Base-by-base conservation (phyloP, 2,113 vertebrate genomes). In the Campylomormyrus tamandua region DNA sequence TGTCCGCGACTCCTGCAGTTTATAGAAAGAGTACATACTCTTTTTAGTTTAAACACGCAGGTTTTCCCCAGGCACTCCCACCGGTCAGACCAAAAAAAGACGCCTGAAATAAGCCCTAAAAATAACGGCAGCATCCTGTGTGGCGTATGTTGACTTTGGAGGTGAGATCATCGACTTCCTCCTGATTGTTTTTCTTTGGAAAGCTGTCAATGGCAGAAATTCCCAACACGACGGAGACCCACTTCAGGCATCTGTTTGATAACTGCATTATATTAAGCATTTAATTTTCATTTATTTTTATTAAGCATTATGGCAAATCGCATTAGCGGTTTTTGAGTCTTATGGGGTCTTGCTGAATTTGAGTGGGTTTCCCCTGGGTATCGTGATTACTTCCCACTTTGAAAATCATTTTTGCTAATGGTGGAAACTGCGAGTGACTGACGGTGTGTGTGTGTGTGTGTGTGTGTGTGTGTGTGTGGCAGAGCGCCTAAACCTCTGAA, bases 81-180 rank as follows among this genome's bases (percentile, higher is more conserved):
- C 50, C 90, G 89, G 91, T 90, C 91, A 92, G 93, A 89, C 66
- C 53, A 89, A 58, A 87, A 87, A 90, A 87, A 87, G 93, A 92
- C 89, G 91, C 91, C 91, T 91, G 50, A 92, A 93, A 88, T 90
- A 91, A 89, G 39, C 31, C 84, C 90, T 91, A 58, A 91, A 94
- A 94, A 95, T 95, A 95, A 91, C 85, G 91, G 84, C 46, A n/a
- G 90, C 90, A 94, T 95, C 94, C 93, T 92, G 92, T 77, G 88
- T 93, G 91, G 92, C 84, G 90, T 1, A 56, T 92, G 93, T 91
- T 95, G 94, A 94, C 91, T 90, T 92, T 91, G 92, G 80, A 90
- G 42, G 74, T 95, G 94, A 95, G 93, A 94, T 96, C 95, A 94
- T 90, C 89, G 15, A 91, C 90, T 94, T 95, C 93, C 94, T 92